These are phyloP conservation scores for Nymphicus hollandicus DNA, from an alignment of 2,113 vertebrate genomes.

Conservation along the genomic window DNA sequence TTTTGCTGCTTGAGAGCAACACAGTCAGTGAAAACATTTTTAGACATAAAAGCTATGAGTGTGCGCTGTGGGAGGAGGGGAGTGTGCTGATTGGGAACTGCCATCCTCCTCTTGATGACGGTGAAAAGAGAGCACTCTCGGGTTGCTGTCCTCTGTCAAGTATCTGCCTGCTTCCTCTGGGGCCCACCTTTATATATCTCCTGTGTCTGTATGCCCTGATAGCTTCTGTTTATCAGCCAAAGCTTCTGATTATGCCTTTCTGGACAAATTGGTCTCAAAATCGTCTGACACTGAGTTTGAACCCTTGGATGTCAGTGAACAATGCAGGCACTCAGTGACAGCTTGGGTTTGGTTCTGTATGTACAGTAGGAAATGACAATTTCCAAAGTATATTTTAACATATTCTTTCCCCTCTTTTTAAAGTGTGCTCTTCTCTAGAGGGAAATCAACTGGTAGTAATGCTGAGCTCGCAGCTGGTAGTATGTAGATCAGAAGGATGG, in stretches of 20 bases:
- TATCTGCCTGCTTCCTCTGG: background rate
- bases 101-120: accelerated
- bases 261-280: background rate
- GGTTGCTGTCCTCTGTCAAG: background rate
- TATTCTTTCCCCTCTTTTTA: background rate
- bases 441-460: background rate
- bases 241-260: background rate
- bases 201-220: accelerated
- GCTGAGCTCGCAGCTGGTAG: background rate
- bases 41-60: background rate
- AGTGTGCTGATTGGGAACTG: background rate
- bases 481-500: background rate
- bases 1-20: background rate
- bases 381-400: background rate
- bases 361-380: background rate
- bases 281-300: background rate
- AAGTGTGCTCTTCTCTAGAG: background rate
- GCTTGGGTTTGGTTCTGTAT: background rate
- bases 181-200: accelerated
- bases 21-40: background rate
- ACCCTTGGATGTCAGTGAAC: background rate
- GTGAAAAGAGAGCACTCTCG: background rate
- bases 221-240: background rate
- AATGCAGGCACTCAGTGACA: background rate
- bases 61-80: background rate